phyloP scores from a whole-genome alignment of 2,113 vertebrate species.

The Poeciliopsis turrubarensis region DNA sequence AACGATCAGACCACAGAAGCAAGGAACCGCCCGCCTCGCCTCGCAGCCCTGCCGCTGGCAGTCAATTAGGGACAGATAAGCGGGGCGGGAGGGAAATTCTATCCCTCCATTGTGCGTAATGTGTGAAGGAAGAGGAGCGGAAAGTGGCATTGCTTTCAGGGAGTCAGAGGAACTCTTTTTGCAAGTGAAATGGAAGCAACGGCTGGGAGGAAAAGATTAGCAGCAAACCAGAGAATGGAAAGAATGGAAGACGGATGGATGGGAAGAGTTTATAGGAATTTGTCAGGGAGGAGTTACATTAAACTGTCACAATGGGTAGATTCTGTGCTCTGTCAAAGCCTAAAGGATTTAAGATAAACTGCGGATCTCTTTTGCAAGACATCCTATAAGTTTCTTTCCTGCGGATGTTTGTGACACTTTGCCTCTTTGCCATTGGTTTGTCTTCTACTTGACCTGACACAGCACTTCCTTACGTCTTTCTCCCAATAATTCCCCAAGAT shows the following conservation, averaged over 20 bases:
- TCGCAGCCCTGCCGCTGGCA: conserved; percentile 10
- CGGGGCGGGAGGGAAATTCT: conserved; percentile 41
- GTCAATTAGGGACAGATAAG: conserved; percentile 71
- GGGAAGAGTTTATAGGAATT: conserved; percentile 16
- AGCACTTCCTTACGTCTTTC: conserved; percentile 1
- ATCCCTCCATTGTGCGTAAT: conserved; percentile 52
- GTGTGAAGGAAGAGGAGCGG: conserved; percentile 37
- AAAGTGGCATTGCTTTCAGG: conserved; percentile 65
- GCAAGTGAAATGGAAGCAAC: conserved; percentile 61
- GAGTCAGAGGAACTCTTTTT: conserved; percentile 56
- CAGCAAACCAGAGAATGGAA: conserved; percentile 46
- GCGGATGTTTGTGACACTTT: conserved; percentile 55
- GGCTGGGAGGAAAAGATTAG: conserved; percentile 69
- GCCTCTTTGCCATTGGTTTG: conserved; percentile 57
- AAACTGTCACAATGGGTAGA: conserved; percentile 66
- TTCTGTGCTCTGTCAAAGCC: conserved; percentile 52
- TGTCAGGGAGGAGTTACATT: conserved; percentile 23
- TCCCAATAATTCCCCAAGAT: background rate
- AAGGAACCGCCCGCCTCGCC: conserved; percentile 15
- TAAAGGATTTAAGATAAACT: conserved; percentile 64
- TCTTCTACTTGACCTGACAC: conserved; percentile 46
- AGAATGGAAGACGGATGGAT: conserved; percentile 28
- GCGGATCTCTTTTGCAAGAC: conserved; percentile 16
- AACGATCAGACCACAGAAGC: conserved; percentile 40
- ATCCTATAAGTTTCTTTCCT: conserved; percentile 43